A percentile compares a stretch with the other conserved stretches of the same genome.
Conservation (phyloP, 2,888 invertebrate species). For the Parnassius smintheus region DNA sequence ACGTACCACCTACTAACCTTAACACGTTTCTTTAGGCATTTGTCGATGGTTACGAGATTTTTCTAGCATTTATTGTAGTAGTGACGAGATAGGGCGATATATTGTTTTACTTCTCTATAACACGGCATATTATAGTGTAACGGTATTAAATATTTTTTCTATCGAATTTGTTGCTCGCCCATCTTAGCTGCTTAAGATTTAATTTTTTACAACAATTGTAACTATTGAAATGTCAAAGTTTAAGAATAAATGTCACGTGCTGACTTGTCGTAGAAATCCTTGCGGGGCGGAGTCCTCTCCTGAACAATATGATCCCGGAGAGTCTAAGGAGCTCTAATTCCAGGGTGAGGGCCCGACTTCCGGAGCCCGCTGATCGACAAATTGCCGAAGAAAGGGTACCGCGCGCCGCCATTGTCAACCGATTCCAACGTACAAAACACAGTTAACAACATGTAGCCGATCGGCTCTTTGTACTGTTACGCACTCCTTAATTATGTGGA, state of each 20-base stretch:
- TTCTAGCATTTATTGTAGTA: too few relatives aligned
- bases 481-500: conserved; percentile 78
- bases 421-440: conserved; percentile 76
- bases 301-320: conserved; percentile 67
- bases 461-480: conserved; percentile 68
- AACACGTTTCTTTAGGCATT: too few relatives aligned
- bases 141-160: too few relatives aligned
- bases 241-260: conserved; percentile 68
- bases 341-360: conserved; percentile 68
- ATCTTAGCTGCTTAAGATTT: background rate
- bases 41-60: too few relatives aligned
- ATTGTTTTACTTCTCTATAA: too few relatives aligned
- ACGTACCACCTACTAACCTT: too few relatives aligned
- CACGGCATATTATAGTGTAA: too few relatives aligned
- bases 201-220: conserved; percentile 24
- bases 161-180: background rate
- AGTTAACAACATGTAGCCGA: conserved; percentile 74
- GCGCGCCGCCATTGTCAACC: conserved; percentile 70
- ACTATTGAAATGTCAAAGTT: conserved; percentile 36
- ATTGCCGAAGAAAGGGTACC: conserved; percentile 78
- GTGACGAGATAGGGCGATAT: too few relatives aligned
- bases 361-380: conserved; percentile 74
- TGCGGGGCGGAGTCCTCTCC: conserved; percentile 66
- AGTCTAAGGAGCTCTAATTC: conserved; percentile 68
- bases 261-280: conserved; percentile 47